Percentiles rank a stretch among this genome's conserved stretches.
These are phyloP conservation scores for Ancistrus triradiatus DNA, from an alignment of 2,113 vertebrate species.

Conservation along the genomic window DNA sequence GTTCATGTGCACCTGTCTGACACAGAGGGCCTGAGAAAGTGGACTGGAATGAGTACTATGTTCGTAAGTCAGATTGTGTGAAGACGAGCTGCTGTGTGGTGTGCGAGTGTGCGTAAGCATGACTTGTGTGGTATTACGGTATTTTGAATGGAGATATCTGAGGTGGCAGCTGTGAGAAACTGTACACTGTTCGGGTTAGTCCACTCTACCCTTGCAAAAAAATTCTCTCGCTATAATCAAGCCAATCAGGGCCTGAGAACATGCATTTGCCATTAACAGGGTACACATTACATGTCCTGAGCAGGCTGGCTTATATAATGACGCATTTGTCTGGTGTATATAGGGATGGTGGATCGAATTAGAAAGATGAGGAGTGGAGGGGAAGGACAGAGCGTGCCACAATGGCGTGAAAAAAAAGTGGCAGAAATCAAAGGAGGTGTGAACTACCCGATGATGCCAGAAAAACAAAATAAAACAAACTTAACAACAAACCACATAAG, in stretches of 20 bases:
- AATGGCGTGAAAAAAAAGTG: background rate
- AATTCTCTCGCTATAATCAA: slow-evolving; percentile 20
- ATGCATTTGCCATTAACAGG: background rate
- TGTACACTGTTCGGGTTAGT: background rate
- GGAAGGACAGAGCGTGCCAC: background rate
- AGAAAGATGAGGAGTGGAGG: slow-evolving; percentile 2
- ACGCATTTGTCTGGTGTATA: background rate
- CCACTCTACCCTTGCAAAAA: slow-evolving; percentile 2
- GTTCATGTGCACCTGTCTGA: slow-evolving; percentile 62
- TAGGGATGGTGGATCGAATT: background rate
- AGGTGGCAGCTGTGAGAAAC: slow-evolving; percentile 25
- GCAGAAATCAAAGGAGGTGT: background rate
- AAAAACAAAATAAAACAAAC: background rate
- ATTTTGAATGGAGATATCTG: slow-evolving; percentile 15
- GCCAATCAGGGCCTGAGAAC: slow-evolving; percentile 20
- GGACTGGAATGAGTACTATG: slow-evolving; percentile 65
- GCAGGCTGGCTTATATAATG: background rate
- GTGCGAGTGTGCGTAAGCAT: slow-evolving; percentile 8
- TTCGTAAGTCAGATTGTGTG: slow-evolving; percentile 17
- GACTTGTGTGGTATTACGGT: slow-evolving; percentile 21
- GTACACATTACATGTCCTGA: background rate
- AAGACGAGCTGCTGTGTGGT: background rate
- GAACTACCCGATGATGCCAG: background rate
- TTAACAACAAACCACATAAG: background rate
- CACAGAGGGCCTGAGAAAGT: slow-evolving; percentile 71